Evolutionary conservation across 2,797 vertebrate species (phyloP), one percentile per base, ranked within the genome.

Genomic region (Phoebastria nigripes): DNA sequence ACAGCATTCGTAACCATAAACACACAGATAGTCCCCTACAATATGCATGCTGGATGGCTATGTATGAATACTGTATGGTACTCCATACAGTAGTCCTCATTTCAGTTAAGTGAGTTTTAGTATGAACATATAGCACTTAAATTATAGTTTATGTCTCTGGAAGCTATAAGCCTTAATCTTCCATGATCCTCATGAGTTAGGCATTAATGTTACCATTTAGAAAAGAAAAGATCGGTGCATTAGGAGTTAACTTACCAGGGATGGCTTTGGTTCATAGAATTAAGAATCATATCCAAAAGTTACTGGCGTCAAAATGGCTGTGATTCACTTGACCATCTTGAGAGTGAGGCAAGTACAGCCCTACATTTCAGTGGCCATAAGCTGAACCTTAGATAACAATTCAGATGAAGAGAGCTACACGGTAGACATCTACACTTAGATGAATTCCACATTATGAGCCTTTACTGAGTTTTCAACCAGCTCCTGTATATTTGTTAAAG

Each of bases 1-100:
- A 35, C 17, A 58, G 26, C 28, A 18, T 31, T 61, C 0, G 0
- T 67, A 28, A 24, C 5, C 16, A 3, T 6, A n/a, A 28, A 17
- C 0, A 2, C 19, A 29, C 6, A 42, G 61, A 28, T 35, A 9
- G 15, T 61, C 54, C 14, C 11, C 17, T 80, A 31, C 24, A 28
- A 6, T 22, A 52, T 31, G 17, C 4, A 1, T 41, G 15, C 46
- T 72, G 81, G 31, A 11, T 58, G 25, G 25, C 14, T 24, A 0
- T 28, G 6, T 46, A 12, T 69, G 61, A 51, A 51, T 67, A 12
- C 19, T 28, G 17, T 39, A 24, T 41, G 37, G 39, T 44, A 37
- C 42, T 59, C 42, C 46, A 14, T 55, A 35, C 41, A 37, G 33
- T 16, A 26, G 25, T 58, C 15, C 35, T 78, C 29, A 14, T 62